Evolutionary conservation across 2,797 vertebrate genomes (phyloP).

Genomic region (Eleutherodactylus coqui): DNA sequence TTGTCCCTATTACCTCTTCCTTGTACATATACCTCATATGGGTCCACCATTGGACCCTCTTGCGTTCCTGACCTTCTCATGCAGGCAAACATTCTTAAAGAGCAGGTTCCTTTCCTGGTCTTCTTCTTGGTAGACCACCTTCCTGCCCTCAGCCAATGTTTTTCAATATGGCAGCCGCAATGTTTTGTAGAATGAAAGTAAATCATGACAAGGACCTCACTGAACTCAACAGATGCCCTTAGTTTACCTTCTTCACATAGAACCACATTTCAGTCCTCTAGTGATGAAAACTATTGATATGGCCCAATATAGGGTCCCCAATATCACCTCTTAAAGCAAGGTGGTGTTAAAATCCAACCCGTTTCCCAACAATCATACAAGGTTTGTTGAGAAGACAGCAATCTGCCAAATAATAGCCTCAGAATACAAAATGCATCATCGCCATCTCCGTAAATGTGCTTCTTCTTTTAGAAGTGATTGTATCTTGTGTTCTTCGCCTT

Average conservation of each 20-base stretch:
- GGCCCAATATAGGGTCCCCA: not conserved
- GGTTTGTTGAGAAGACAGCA: not conserved
- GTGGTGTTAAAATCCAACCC: not conserved
- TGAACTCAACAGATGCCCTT: not conserved
- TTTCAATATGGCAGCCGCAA: not conserved
- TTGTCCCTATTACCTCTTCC: not conserved
- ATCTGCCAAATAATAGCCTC: not conserved
- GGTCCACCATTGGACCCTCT: not conserved
- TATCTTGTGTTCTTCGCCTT: not conserved
- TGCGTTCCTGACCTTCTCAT: not conserved
- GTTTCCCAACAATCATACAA: not conserved
- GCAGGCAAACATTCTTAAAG: too few relatives aligned
- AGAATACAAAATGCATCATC: not conserved
- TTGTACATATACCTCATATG: not conserved
- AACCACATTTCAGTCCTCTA: not conserved
- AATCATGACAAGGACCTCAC: too few relatives aligned
- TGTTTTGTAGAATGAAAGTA: too few relatives aligned
- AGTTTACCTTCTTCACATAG: not conserved
- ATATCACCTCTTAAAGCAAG: not conserved
- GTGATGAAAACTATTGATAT: not conserved
- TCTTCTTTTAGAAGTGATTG: slow-evolving; percentile 22
- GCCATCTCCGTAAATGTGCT: not conserved
- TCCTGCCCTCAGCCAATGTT: not conserved
- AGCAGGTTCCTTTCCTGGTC: not conserved
- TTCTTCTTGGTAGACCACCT: too few relatives aligned